phyloP scores from a whole-genome alignment of 2,113 vertebrate genomes.

The Lasiurus borealis region DNA sequence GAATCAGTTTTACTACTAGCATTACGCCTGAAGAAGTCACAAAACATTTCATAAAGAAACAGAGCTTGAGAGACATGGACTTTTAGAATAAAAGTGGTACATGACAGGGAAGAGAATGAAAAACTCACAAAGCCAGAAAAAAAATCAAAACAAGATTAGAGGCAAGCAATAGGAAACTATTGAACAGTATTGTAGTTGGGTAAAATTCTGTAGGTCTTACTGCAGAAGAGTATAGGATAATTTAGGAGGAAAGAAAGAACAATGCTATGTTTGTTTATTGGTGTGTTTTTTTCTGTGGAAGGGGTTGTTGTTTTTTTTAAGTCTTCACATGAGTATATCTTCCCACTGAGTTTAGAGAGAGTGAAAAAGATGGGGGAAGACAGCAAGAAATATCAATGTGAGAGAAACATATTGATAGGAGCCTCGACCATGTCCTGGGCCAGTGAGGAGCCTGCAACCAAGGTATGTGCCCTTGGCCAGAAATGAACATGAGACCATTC shows the following conservation, averaged over 20 bases:
- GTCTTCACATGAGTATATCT: no score
- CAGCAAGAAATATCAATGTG: no score
- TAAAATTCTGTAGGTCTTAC: conserved; percentile 19
- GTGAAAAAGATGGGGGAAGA: no score
- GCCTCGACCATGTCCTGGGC: no score
- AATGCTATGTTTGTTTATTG: background rate
- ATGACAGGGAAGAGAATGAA: background rate
- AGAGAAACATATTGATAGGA: no score
- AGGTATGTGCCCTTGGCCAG: no score
- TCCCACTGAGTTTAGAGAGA: no score
- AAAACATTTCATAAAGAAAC: background rate
- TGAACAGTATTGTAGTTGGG: background rate
- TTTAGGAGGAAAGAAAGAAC: background rate
- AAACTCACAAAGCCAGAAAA: background rate
- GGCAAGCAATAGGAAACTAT: background rate
- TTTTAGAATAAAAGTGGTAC: background rate
- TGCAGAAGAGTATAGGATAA: background rate
- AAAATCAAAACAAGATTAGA: background rate
- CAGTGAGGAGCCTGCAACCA: no score
- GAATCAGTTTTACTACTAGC: background rate
- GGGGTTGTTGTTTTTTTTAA: no score
- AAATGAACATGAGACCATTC: no score
- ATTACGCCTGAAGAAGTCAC: background rate
- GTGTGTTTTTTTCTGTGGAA: no score
- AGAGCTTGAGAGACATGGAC: background rate